Percentiles rank a stretch among this genome's conserved stretches.
Evolutionary conservation across 2,888 invertebrate species (phyloP).

Genomic region (Clusia tigrina): DNA sequence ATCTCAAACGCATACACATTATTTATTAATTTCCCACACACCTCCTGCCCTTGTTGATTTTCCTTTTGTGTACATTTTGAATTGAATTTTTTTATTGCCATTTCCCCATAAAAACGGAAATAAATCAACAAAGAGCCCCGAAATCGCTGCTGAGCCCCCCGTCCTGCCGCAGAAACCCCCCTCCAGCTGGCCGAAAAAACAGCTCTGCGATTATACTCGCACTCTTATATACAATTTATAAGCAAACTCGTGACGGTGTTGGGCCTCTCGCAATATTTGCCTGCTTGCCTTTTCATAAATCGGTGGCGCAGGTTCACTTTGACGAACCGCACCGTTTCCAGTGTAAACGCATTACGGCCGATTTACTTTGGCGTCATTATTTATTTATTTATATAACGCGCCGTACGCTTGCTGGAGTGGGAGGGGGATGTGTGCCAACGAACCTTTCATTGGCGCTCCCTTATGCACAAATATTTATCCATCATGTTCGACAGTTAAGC

Average conservation of each 20-base stretch:
- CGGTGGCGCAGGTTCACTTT: neutral
- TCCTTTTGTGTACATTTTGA: neutral
- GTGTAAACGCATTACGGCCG: slow-evolving; percentile 26
- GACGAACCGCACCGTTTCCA: neutral
- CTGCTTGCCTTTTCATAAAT: slow-evolving; percentile 5
- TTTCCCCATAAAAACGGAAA: too few relatives aligned
- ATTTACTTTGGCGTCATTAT: slow-evolving; percentile 26
- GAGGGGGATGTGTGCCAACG: neutral
- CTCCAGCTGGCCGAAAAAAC: neutral
- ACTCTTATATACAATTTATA: too few relatives aligned
- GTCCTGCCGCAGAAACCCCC: too few relatives aligned
- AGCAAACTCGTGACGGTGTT: neutral
- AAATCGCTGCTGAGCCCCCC: too few relatives aligned
- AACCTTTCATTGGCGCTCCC: neutral
- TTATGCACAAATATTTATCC: slow-evolving; percentile 5
- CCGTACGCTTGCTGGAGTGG: too few relatives aligned
- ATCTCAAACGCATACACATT: too few relatives aligned
- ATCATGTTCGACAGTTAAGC: too few relatives aligned
- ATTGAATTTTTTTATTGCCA: neutral
- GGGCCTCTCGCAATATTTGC: too few relatives aligned
- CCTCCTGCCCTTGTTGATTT: neutral
- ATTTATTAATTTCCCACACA: too few relatives aligned
- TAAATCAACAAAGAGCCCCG: too few relatives aligned
- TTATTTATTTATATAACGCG: slow-evolving; percentile 20
- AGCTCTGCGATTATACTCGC: too few relatives aligned